Evolutionary conservation across 2,113 vertebrate genomes (phyloP).

Genomic region (Platycercus adscitus): DNA sequence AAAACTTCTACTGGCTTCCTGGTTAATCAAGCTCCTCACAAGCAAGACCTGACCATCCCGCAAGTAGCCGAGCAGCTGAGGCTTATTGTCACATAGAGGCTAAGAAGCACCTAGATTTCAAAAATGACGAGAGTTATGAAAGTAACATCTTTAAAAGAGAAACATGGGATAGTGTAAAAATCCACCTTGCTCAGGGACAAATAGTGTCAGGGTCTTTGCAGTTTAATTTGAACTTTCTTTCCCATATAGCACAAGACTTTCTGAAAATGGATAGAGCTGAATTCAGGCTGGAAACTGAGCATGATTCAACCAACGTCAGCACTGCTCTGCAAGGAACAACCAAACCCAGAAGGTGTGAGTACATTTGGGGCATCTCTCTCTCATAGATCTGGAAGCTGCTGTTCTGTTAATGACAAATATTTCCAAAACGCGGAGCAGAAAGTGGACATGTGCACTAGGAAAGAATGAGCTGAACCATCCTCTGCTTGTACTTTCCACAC

Average conservation of each 20-base stretch:
- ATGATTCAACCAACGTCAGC: fast-evolving
- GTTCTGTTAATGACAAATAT: background rate
- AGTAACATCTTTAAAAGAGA: background rate
- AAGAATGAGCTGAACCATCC: background rate
- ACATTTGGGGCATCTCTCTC: background rate
- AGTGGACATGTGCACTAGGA: background rate
- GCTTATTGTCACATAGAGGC: background rate
- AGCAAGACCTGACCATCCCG: background rate
- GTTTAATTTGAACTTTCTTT: background rate
- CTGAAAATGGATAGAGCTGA: background rate
- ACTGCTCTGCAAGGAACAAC: background rate
- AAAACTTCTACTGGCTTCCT: background rate
- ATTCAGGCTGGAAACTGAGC: background rate
- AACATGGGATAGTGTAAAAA: background rate
- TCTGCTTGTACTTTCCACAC: background rate
- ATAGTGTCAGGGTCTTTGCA: background rate
- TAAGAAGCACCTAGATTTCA: background rate
- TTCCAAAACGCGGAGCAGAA: background rate
- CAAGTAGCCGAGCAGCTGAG: background rate
- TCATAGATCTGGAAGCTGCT: background rate
- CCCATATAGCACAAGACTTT: background rate
- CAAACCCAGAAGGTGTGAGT: background rate
- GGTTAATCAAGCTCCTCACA: background rate
- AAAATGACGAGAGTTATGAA: background rate
- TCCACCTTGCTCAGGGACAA: background rate